These are phyloP conservation scores for Tachyglossus aculeatus DNA, from an alignment of 2,797 vertebrate species.

Conservation along the genomic window DNA sequence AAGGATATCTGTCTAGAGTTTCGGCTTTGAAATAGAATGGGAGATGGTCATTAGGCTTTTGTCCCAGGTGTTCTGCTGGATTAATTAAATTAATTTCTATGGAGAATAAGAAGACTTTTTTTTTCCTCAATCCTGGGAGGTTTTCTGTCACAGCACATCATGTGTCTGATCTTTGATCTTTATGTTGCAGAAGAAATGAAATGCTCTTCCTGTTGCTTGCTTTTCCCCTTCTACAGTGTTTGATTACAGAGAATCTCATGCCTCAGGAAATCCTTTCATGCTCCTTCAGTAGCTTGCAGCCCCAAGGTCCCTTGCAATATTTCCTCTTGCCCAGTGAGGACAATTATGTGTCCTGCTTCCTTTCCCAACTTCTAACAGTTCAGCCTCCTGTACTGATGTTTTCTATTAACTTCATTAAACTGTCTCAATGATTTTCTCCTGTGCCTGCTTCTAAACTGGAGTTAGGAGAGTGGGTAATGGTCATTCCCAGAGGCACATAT, in stretches of 20 bases:
- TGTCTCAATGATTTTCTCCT: background rate
- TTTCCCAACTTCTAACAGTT: background rate
- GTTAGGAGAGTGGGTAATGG: background rate
- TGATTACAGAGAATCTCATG: background rate
- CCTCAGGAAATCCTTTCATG: background rate
- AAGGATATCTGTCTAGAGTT: conserved; percentile 24
- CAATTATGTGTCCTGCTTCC: background rate
- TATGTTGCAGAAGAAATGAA: conserved; percentile 9
- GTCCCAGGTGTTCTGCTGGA: conserved; percentile 16
- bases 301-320: background rate
- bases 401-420: too few relatives aligned
- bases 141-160: background rate
- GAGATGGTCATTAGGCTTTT: background rate
- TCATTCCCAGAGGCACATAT: too few relatives aligned
- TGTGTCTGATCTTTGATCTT: conserved; percentile 11
- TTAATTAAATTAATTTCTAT: conserved; percentile 33
- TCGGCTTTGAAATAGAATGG: conserved; percentile 23
- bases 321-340: background rate
- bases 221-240: background rate
- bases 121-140: background rate
- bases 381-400: background rate
- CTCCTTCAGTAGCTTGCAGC: background rate
- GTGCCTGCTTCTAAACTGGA: background rate
- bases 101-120: conserved; percentile 19
- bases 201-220: conserved; percentile 7